phyloP scores from a whole-genome alignment of 2,797 vertebrate species.

The Poeciliopsis turneri region DNA sequence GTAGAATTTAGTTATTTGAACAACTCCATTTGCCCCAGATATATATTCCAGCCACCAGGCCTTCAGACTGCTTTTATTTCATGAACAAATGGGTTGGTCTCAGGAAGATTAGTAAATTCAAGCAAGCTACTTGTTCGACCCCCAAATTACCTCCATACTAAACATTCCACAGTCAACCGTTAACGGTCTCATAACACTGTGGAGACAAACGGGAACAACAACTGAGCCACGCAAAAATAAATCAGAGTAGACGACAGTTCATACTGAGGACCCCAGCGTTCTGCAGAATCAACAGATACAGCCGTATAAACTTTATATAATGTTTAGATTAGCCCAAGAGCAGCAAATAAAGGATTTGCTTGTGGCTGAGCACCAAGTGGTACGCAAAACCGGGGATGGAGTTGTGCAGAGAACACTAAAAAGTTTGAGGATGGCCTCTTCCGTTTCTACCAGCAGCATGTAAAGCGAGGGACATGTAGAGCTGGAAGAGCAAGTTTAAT shows the following conservation, averaged over 20 bases:
- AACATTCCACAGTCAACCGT: not conserved
- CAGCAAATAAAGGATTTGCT: not conserved
- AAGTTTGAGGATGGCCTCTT: not conserved
- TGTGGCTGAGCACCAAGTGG: not conserved
- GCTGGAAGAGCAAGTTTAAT: not conserved
- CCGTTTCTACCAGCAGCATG: not conserved
- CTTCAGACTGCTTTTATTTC: not conserved
- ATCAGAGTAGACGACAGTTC: not conserved
- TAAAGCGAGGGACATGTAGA: not conserved
- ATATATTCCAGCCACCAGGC: not conserved
- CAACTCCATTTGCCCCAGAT: not conserved
- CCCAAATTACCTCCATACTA: not conserved
- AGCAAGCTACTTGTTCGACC: not conserved
- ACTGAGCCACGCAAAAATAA: not conserved
- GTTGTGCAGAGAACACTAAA: not conserved
- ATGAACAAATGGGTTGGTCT: not conserved
- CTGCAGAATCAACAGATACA: not conserved
- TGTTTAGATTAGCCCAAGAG: not conserved
- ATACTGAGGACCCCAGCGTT: not conserved
- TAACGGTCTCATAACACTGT: not conserved
- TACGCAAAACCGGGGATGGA: not conserved
- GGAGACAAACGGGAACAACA: not conserved
- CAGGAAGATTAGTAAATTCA: not conserved
- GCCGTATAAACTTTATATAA: not conserved
- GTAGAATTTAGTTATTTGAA: not conserved